Evolutionary conservation across 1,140 invertebrate genomes (phyloP), one percentile per base, ranked within the genome.

Genomic region (Wiebesia pumilae): DNA sequence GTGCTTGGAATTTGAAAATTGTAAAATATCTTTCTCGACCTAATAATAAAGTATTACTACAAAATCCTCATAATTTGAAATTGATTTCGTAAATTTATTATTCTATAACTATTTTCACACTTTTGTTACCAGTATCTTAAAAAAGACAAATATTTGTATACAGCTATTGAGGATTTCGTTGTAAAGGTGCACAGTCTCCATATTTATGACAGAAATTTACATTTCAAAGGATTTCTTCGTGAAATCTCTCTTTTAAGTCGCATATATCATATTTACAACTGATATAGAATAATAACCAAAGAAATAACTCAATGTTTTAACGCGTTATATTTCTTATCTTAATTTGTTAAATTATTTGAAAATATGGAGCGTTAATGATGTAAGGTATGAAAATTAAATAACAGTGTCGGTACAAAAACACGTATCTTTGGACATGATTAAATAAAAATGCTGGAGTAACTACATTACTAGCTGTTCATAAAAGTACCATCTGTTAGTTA

Each of bases 141-240:
- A 14, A 54, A 38, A 73, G 0, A 73, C 40, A 12, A 24, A 73
- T 40, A 73, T 73, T 73, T 73, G n/a, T 40, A 12, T 40, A 24
- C n/a, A 73, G n/a, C 69, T 73, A 40, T 40, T 10, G 33, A 73
- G 3, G 33, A 10, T 40, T 30, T 73, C n/a, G 35, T 40, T 40
- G 14, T 40, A 38, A 40, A 73, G 69, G 21, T 73, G n/a, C 35
- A 73, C 24, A 73, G 69, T 73, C 40, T 73, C 33, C 69, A 73
- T 73, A 73, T 73, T 73, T 73, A 73, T 73, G 69, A 73, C 40
- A 38, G 38, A 73, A 73, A 38, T 73, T 73, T 73, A 73, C 69
- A 73, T 73, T 40, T 73, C 69, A 73, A 73, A 73, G 24, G 69
- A 73, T 73, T 73, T 73, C 35, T 35, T 24, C 14, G n/a, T 73